Evolutionary conservation across 2,113 vertebrate species (phyloP).

Genomic region (Arvicanthis niloticus): DNA sequence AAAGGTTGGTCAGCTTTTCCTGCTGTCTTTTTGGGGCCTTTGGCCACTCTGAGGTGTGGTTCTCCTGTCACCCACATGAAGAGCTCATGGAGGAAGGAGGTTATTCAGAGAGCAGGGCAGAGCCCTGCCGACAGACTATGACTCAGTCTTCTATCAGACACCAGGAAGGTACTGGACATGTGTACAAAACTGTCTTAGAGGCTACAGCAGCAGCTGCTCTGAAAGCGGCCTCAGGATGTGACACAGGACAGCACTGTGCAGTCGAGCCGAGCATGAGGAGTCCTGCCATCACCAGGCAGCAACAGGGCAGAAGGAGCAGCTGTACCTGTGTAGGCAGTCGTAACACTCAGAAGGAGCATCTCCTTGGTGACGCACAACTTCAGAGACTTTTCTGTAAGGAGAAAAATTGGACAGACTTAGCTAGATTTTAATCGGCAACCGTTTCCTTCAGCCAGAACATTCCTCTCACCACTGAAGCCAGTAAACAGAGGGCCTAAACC

Average conservation of each 20-base stretch:
- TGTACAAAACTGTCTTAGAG: neutral
- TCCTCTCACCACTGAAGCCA: neutral
- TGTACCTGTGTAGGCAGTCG: slow-evolving; percentile 96
- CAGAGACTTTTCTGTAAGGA: slow-evolving; percentile 91
- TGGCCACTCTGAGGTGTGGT: neutral
- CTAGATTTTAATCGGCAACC: neutral
- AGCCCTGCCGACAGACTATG: neutral
- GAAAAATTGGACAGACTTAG: neutral
- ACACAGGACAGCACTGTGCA: neutral
- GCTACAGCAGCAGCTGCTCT: no score
- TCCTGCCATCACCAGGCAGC: rapidly evolving
- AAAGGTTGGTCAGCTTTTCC: neutral
- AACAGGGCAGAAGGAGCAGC: rapidly evolving
- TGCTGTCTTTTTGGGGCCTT: neutral
- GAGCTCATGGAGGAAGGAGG: neutral
- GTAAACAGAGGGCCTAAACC: neutral
- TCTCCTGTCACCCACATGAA: neutral
- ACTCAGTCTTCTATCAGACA: neutral
- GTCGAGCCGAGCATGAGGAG: neutral
- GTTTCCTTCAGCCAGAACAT: neutral
- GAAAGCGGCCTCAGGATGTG: neutral
- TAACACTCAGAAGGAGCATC: slow-evolving; percentile 94
- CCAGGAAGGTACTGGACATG: neutral
- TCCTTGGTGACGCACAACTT: slow-evolving; percentile 93
- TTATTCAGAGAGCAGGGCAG: neutral